Percentiles rank a stretch among this genome's conserved stretches.
Conservation (phyloP, 2,113 vertebrate species). For the Anguilla japonica region DNA sequence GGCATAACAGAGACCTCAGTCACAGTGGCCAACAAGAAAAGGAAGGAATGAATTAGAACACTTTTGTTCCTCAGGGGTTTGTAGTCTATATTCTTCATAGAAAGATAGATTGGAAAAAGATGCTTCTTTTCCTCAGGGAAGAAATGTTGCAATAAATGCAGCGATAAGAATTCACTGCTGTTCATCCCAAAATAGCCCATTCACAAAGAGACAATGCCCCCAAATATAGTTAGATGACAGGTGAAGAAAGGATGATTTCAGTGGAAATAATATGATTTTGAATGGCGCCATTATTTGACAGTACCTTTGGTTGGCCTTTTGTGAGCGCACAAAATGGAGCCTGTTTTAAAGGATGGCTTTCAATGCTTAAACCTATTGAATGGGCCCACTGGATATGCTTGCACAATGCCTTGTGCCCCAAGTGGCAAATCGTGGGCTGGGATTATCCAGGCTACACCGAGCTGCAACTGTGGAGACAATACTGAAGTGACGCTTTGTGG, state of each 20-base stretch:
- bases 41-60: constrained; percentile 98
- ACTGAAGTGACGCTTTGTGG: constrained; percentile 47
- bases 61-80: constrained; percentile 93
- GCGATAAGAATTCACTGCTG: constrained; percentile 79
- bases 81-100: constrained; percentile 91
- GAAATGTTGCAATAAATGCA: constrained; percentile 82
- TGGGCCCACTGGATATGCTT: constrained; percentile 68
- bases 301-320: constrained; percentile 75
- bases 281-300: constrained; percentile 72
- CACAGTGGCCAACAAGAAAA: constrained; percentile 94
- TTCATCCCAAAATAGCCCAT: constrained; percentile 82
- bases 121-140: constrained; percentile 68
- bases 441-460: constrained; percentile 50
- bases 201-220: constrained; percentile 79
- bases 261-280: constrained; percentile 95
- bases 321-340: constrained; percentile 76
- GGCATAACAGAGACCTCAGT: constrained; percentile 90
- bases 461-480: constrained; percentile 32
- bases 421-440: constrained; percentile 55
- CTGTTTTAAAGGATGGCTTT: constrained; percentile 72
- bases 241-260: constrained; percentile 85
- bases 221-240: constrained; percentile 91
- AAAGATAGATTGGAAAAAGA: constrained; percentile 45
- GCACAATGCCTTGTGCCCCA: constrained; percentile 51
- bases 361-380: constrained; percentile 69